phyloP scores from a whole-genome alignment of 2,888 invertebrate species.

The Cryptus armator region DNA sequence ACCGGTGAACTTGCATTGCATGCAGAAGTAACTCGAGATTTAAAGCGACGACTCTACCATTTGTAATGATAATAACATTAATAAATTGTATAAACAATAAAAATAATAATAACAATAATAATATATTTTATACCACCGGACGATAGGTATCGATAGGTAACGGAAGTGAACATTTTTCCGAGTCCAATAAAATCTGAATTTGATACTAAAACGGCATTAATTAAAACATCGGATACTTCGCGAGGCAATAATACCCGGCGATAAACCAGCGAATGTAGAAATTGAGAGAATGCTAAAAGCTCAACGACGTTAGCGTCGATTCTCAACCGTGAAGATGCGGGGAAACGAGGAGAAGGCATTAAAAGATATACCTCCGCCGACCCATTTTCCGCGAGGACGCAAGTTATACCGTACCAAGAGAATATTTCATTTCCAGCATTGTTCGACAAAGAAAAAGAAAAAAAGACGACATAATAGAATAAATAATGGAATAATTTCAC shows the following conservation, averaged over 20 bases:
- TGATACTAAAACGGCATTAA: conserved; percentile 1
- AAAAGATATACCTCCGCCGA: conserved; percentile 37
- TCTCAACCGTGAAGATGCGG: conserved; percentile 30
- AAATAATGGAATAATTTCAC: conserved; percentile 49
- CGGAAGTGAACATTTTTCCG: background rate
- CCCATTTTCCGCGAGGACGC: conserved; percentile 18
- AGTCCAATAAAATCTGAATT: background rate
- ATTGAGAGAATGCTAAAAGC: conserved; percentile 13
- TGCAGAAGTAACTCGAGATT: background rate
- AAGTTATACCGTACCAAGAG: background rate
- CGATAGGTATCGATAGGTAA: background rate
- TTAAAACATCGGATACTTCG: conserved; percentile 13
- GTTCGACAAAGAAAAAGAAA: background rate
- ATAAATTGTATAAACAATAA: too few species aligned
- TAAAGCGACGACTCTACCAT: too few species aligned
- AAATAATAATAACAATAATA: too few species aligned
- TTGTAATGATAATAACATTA: too few species aligned
- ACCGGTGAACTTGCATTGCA: background rate
- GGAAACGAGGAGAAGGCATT: conserved; percentile 33
- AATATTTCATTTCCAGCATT: conserved; percentile 50
- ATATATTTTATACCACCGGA: background rate
- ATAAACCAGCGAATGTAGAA: conserved; percentile 25
- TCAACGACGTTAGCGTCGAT: conserved; percentile 39
- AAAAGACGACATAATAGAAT: conserved; percentile 31
- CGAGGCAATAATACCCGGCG: conserved; percentile 29